phyloP scores from a whole-genome alignment of 2,888 invertebrate genomes.

The Pemphredon lugubris region DNA sequence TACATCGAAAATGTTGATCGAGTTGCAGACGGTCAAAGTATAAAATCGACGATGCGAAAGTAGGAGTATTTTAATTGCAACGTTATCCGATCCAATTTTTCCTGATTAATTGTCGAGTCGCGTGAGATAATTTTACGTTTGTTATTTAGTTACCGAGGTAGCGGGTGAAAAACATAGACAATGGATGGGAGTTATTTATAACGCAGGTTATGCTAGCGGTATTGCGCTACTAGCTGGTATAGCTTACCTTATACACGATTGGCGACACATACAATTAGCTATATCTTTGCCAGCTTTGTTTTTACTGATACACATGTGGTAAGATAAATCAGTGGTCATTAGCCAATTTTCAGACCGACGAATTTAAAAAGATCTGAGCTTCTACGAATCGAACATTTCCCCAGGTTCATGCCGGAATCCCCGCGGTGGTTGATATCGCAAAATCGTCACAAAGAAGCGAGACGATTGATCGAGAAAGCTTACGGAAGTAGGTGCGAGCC shows the following conservation, averaged over 20 bases:
- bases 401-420: conserved; percentile 80
- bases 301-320: conserved; percentile 81
- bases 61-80: too few relatives aligned
- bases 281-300: conserved; percentile 82
- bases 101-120: too few relatives aligned
- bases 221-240: conserved; percentile 79
- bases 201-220: conserved; percentile 80
- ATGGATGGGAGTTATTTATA: conserved; percentile 79
- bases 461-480: conserved; percentile 65
- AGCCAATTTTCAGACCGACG: too few relatives aligned
- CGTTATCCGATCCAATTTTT: not conserved
- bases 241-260: conserved; percentile 79
- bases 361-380: not conserved
- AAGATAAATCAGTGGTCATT: too few relatives aligned
- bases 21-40: too few relatives aligned
- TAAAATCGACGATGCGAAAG: too few relatives aligned
- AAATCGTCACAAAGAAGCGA: conserved; percentile 81
- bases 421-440: conserved; percentile 83
- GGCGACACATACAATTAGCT: conserved; percentile 83
- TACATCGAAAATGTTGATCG: too few relatives aligned
- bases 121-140: too few relatives aligned
- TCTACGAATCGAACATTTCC: not conserved
- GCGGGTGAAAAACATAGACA: conserved; percentile 77
- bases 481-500: conserved; percentile 35
- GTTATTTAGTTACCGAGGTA: conserved; percentile 77